phyloP scores from a whole-genome alignment of 1,140 invertebrate genomes.

The Ooceraea biroi region DNA sequence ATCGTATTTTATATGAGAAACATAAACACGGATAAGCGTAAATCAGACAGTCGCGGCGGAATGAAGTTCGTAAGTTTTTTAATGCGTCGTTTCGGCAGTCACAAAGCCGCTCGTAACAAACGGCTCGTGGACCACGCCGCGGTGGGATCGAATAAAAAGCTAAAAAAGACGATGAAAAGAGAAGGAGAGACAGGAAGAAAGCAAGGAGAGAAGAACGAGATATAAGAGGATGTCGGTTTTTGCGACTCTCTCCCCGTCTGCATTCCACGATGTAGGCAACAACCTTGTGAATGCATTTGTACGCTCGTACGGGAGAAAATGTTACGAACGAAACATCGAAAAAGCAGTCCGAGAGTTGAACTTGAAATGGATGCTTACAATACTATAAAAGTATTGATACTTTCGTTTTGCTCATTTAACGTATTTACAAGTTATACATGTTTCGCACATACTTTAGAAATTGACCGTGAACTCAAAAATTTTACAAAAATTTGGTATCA shows the following conservation, averaged over 20 bases:
- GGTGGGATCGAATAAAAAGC: conserved; percentile 22
- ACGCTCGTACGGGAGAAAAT: background rate
- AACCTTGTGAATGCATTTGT: conserved; percentile 72
- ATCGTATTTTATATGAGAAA: background rate
- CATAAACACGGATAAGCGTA: conserved; percentile 36
- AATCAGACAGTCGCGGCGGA: conserved; percentile 10
- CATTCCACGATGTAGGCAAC: conserved; percentile 79
- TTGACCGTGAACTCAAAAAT: background rate
- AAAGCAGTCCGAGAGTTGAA: background rate
- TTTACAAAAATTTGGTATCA: too few relatives aligned
- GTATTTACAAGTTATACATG: background rate
- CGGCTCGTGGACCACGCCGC: background rate
- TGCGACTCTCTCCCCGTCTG: conserved; percentile 77
- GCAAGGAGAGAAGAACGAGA: conserved; percentile 69
- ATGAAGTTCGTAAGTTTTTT: conserved; percentile 46
- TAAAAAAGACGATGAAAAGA: conserved; percentile 43
- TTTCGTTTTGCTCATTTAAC: background rate
- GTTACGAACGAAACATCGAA: conserved; percentile 1
- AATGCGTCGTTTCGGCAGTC: conserved; percentile 2
- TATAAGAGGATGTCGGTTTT: conserved; percentile 74
- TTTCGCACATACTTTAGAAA: background rate
- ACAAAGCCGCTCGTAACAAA: conserved; percentile 27
- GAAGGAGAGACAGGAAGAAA: conserved; percentile 2
- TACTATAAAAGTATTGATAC: background rate
- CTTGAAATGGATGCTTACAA: background rate